Conservation (phyloP, 1,140 invertebrate species). For the Procambarus clarkii region DNA sequence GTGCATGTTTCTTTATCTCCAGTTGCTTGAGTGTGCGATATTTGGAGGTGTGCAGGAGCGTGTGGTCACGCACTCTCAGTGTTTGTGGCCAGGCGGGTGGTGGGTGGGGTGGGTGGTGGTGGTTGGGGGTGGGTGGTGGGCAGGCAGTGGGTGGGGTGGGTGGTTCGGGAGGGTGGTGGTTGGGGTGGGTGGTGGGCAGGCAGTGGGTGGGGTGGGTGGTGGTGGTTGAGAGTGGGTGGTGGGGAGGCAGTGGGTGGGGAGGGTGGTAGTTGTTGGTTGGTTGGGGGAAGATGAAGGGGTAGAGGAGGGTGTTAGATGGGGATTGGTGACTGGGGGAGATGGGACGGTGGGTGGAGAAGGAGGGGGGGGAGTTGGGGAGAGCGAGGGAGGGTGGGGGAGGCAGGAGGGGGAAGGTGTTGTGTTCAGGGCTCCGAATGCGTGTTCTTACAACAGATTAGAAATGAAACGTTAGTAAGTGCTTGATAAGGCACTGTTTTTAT, state of each 20-base stretch:
- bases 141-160: not conserved
- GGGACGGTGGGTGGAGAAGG: not conserved
- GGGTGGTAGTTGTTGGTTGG: too few relatives aligned
- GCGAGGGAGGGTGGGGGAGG: too few relatives aligned
- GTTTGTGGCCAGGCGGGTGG: too few relatives aligned
- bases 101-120: not conserved
- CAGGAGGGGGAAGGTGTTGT: not conserved
- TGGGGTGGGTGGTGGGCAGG: conserved; percentile 9
- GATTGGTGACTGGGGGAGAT: not conserved
- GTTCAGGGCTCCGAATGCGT: not conserved
- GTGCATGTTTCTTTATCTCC: too few relatives aligned
- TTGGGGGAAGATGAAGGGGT: too few relatives aligned
- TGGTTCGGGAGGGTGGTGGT: not conserved
- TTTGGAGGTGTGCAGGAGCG: too few relatives aligned
- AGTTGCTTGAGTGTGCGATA: too few relatives aligned
- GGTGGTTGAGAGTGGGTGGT: too few relatives aligned
- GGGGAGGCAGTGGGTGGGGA: too few relatives aligned
- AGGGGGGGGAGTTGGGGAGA: not conserved
- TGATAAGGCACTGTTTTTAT: not conserved
- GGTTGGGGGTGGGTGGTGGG: not conserved
- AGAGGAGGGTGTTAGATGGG: not conserved
- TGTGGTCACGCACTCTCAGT: too few relatives aligned
- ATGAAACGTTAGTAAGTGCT: not conserved
- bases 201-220: too few relatives aligned
- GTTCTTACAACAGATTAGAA: conserved; percentile 11